phyloP scores from a whole-genome alignment of 2,797 vertebrate genomes.

The Luscinia megarhynchos region DNA sequence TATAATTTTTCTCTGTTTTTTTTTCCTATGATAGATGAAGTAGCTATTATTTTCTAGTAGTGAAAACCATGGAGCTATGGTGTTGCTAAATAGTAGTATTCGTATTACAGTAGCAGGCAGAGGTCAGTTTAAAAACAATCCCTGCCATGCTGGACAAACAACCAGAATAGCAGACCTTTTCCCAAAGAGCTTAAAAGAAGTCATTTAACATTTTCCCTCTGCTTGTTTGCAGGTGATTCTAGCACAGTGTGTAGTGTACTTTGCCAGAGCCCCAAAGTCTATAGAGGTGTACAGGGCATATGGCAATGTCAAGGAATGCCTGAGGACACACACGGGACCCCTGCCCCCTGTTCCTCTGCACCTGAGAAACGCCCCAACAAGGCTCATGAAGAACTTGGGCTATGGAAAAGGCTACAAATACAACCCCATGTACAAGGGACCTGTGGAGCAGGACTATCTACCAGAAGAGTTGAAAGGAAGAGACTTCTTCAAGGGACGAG shows the following conservation, averaged over 20 bases:
- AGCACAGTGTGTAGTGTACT: conserved; percentile 92
- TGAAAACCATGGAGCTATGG: not conserved
- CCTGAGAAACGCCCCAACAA: conserved; percentile 91
- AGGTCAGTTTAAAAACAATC: not conserved
- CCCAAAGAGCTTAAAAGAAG: not conserved
- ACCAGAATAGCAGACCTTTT: not conserved
- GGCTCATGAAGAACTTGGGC: conserved; percentile 92
- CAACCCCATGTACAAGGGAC: conserved; percentile 84
- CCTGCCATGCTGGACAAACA: not conserved
- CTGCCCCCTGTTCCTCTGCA: conserved; percentile 93
- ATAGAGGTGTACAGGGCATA: conserved; percentile 91
- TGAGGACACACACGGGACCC: conserved; percentile 90
- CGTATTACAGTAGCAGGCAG: not conserved
- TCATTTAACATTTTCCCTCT: not conserved
- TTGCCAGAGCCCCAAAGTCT: conserved; percentile 93
- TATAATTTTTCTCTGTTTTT: accelerated
- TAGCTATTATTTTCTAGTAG: not conserved
- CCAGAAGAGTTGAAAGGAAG: conserved; percentile 85
- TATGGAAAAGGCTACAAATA: conserved; percentile 94
- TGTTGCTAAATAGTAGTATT: not conserved
- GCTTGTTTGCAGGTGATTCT: conserved; percentile 87
- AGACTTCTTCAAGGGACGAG: conserved; percentile 83
- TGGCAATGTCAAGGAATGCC: conserved; percentile 86
- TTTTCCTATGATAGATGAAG: not conserved
- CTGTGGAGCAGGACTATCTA: conserved; percentile 91